phyloP scores from a whole-genome alignment of 2,797 vertebrate species.

The Scolopax rusticola region DNA sequence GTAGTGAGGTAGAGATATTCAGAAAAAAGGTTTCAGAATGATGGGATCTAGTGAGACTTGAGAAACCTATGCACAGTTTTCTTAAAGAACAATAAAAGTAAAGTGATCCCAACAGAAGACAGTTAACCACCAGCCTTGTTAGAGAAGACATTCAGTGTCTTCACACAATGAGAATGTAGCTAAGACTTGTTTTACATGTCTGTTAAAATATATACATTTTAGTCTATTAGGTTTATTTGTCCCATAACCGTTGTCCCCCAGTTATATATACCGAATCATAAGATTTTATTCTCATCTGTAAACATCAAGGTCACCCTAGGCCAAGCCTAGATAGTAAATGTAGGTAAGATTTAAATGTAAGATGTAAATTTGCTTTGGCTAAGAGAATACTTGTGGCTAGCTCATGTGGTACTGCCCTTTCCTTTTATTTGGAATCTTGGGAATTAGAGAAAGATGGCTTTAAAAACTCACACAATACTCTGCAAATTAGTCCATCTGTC shows the following conservation, averaged over 20 bases:
- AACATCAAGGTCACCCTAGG: constrained; percentile 35
- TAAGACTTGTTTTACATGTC: not conserved
- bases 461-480: constrained; percentile 34
- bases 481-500: constrained; percentile 33
- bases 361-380: constrained; percentile 39
- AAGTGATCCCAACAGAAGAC: not conserved
- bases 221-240: not conserved
- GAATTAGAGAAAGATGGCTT: not conserved
- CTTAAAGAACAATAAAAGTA: not conserved
- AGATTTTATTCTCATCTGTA: constrained; percentile 21
- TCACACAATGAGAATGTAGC: not conserved
- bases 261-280: not conserved
- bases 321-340: constrained; percentile 13
- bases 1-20: not conserved
- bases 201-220: not conserved
- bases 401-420: constrained; percentile 51
- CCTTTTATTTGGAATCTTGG: constrained; percentile 44
- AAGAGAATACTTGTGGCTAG: constrained; percentile 27
- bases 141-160: not conserved
- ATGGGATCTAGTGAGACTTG: not conserved
- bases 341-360: too few relatives aligned
- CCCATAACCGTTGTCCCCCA: not conserved
- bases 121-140: not conserved
- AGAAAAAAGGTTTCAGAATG: not conserved
- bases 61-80: not conserved